phyloP scores from a whole-genome alignment of 2,888 invertebrate genomes.

The Gasteruption jaculator region DNA sequence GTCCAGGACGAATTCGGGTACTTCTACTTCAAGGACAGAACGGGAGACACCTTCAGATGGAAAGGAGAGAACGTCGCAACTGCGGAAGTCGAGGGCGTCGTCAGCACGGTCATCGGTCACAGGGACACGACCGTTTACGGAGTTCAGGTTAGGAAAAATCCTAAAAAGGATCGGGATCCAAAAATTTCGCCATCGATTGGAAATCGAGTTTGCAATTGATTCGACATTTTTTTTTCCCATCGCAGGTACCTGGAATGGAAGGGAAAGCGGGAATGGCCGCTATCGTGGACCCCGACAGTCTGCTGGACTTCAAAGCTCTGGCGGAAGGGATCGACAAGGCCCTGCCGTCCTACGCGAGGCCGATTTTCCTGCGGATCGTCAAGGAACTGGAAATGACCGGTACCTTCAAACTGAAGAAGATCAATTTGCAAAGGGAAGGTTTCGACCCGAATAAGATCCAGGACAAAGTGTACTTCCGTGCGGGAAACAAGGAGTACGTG shows the following conservation, averaged over 20 bases:
- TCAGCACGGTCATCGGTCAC: conserved; percentile 59
- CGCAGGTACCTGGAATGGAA: conserved; percentile 52
- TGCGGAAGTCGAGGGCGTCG: conserved; percentile 62
- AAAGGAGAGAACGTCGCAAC: conserved; percentile 70
- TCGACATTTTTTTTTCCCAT: conserved; percentile 6
- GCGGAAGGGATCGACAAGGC: conserved; percentile 50
- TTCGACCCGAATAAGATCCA: conserved; percentile 55
- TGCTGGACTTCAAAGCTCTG: conserved; percentile 49
- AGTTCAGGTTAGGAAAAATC: conserved; percentile 63
- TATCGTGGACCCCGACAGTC: conserved; percentile 55
- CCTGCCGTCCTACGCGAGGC: conserved; percentile 61
- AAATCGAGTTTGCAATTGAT: too few relatives aligned
- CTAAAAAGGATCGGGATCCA: not conserved
- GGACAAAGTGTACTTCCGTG: conserved; percentile 56
- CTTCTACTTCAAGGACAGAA: conserved; percentile 63
- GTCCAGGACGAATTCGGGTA: conserved; percentile 63
- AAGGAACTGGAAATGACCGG: conserved; percentile 62
- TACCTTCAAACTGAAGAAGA: conserved; percentile 66
- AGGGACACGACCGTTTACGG: conserved; percentile 91
- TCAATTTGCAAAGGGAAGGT: conserved; percentile 60
- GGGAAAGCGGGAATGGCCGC: conserved; percentile 68
- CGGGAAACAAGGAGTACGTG: conserved; percentile 58
- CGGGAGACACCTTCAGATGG: conserved; percentile 64
- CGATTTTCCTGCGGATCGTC: conserved; percentile 61
- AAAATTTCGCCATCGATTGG: not conserved